Conservation (phyloP, 1,140 invertebrate genomes). For the Polypedilum vanderplanki region DNA sequence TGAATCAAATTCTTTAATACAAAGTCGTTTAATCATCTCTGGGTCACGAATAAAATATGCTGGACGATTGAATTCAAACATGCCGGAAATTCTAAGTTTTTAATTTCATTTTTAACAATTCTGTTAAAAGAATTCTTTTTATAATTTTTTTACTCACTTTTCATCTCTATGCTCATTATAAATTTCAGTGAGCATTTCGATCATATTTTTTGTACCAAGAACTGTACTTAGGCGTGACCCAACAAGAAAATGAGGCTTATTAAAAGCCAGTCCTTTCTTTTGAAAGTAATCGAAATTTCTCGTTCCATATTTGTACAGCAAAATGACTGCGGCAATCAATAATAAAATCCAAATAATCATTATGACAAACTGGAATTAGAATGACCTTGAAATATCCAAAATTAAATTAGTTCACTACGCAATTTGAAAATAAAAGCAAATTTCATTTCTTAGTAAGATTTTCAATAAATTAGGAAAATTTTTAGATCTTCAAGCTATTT, state of each 20-base stretch:
- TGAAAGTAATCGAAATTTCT: not conserved
- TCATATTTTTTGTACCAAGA: not conserved
- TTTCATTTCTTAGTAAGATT: not conserved
- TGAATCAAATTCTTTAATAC: slow-evolving; percentile 39
- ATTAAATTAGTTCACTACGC: not conserved
- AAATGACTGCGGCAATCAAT: not conserved
- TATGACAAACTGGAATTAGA: not conserved
- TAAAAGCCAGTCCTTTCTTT: not conserved
- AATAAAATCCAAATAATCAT: slow-evolving; percentile 4
- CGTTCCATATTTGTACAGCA: not conserved
- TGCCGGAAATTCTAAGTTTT: not conserved
- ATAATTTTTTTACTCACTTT: slow-evolving; percentile 27
- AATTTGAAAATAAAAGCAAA: too few relatives aligned
- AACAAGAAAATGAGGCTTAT: not conserved
- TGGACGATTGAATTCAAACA: not conserved
- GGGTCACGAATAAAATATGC: slow-evolving; percentile 35
- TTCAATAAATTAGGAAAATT: not conserved
- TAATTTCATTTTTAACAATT: not conserved
- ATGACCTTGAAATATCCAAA: not conserved
- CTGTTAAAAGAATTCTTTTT: too few relatives aligned
- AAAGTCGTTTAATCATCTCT: slow-evolving; percentile 40
- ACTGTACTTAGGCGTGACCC: not conserved
- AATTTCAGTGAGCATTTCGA: not conserved
- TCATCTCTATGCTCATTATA: slow-evolving; percentile 26
- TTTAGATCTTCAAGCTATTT: not conserved